These are phyloP conservation scores for Drosophila nigromelanica DNA, from an alignment of 1,140 invertebrate genomes.

Conservation along the genomic window DNA sequence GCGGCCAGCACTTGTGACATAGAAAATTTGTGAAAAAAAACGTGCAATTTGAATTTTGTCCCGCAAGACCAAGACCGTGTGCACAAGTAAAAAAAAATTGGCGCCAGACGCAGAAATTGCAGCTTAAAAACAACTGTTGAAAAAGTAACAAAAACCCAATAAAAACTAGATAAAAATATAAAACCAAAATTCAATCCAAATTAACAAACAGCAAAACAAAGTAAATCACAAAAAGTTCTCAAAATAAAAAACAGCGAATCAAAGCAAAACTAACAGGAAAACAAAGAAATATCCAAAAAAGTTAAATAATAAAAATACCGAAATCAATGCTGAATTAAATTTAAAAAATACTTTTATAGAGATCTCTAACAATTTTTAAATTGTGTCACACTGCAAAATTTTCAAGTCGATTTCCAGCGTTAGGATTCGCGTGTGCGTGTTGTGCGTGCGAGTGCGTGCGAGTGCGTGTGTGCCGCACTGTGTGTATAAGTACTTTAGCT, in stretches of 20 bases:
- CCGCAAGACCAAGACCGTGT: conserved; percentile 1
- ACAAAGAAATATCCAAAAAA: neutral
- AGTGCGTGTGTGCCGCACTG: neutral
- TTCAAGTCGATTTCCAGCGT: conserved; percentile 11
- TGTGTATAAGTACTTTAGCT: conserved; percentile 16
- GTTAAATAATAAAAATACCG: neutral
- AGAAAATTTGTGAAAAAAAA: conserved; percentile 43
- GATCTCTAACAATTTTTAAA: neutral
- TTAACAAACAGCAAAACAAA: too few relatives aligned
- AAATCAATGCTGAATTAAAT: neutral
- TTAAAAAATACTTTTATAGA: neutral
- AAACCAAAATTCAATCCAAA: too few relatives aligned
- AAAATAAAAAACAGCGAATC: too few relatives aligned
- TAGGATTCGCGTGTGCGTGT: conserved; percentile 19
- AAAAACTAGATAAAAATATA: neutral
- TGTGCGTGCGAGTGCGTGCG: conserved; percentile 23
- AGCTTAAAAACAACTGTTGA: neutral
- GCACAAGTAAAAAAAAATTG: conserved; percentile 1
- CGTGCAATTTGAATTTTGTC: conserved; percentile 15
- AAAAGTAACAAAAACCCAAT: neutral
- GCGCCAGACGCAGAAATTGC: neutral
- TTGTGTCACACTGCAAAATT: neutral
- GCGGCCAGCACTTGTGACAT: conserved; percentile 39
- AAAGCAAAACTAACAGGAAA: neutral
- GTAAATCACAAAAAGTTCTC: too few relatives aligned